Base-by-base conservation (phyloP, 2,797 vertebrate species). In the Alosa sapidissima region DNA sequence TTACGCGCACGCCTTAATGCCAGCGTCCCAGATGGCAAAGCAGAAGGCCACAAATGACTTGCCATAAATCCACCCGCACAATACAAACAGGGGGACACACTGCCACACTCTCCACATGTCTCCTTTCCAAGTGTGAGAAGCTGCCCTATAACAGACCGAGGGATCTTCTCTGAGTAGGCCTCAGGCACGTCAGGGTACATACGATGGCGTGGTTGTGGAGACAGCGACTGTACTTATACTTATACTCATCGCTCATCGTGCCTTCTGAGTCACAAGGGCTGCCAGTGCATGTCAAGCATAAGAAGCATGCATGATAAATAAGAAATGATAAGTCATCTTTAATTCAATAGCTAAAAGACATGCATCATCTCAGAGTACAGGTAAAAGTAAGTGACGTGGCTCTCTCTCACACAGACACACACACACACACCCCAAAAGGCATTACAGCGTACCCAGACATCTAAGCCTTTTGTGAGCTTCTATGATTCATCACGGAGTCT, bases 261-360 rank as follows among this genome's bases (percentile, higher is more conserved):
- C 68, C 33, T 16, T 19, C 13, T 3, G 1, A 75, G 72, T 45
- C 72, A 78, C 41, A 8, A 41, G 1, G 41, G 16, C 36, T 9
- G 41, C 41, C 41, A 47, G 5, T 9, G 72, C 16, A 41, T 47
- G 36, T 36, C 3, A 21, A 21, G 19, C 45, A 78, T 36, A 41
- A 41, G 14, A 45, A 47, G 16, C 41, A 2, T 21, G 41, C 36
- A 78, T 47, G 0, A 75, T 47, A 21, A 45, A 78, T 47, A n/a
- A 14, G 36, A 78, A 21, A 78, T 16, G 19, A 72, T 21, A 78
- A 78, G 45, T 78, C 41, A 78, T 78, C 14, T 47, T 13, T 47
- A 78, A 78, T 78, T 78, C 62, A 62, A 24, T 7, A 62, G 58
- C 58, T 24, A 24, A 62, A 62, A n/a, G 58, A 62, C 58, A 62